These are phyloP conservation scores for Brachyrhaphis roseni DNA, from an alignment of 2,797 vertebrate species.

Conservation along the genomic window DNA sequence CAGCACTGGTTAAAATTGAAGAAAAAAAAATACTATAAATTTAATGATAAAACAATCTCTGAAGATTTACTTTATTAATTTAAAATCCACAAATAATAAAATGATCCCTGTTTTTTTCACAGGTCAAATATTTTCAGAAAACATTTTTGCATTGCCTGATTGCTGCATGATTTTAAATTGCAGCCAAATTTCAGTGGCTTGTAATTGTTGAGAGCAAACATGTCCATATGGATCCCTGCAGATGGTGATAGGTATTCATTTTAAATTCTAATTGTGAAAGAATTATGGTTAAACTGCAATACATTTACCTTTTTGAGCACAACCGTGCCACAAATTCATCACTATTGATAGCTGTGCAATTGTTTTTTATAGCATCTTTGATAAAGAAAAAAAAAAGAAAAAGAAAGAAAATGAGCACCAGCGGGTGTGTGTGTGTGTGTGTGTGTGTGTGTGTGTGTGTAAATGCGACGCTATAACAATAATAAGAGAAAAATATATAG, in stretches of 20 bases:
- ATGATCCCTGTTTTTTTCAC: constrained; percentile 27
- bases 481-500: constrained; percentile 27
- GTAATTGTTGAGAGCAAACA: constrained; percentile 59
- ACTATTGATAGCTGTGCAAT: constrained; percentile 40
- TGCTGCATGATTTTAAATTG: constrained; percentile 56
- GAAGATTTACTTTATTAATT: constrained; percentile 27
- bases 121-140: constrained; percentile 57
- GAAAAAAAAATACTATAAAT: background rate
- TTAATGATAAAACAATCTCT: constrained; percentile 8
- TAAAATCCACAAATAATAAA: constrained; percentile 29
- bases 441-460: background rate
- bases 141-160: constrained; percentile 69
- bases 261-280: constrained; percentile 36
- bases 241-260: constrained; percentile 45
- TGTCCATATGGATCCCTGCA: constrained; percentile 47
- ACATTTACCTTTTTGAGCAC: constrained; percentile 31
- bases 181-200: constrained; percentile 66
- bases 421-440: background rate
- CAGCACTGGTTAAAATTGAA: constrained; percentile 11
- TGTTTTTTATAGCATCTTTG: constrained; percentile 25
- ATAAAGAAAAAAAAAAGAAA: background rate
- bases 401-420: background rate
- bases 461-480: background rate
- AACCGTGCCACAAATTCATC: constrained; percentile 24
- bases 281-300: constrained; percentile 32